Percentiles rank a stretch among this genome's conserved stretches.
These are phyloP conservation scores for Scelioninae gen. 2 DNA, from an alignment of 2,888 invertebrate species.

Conservation along the genomic window DNA sequence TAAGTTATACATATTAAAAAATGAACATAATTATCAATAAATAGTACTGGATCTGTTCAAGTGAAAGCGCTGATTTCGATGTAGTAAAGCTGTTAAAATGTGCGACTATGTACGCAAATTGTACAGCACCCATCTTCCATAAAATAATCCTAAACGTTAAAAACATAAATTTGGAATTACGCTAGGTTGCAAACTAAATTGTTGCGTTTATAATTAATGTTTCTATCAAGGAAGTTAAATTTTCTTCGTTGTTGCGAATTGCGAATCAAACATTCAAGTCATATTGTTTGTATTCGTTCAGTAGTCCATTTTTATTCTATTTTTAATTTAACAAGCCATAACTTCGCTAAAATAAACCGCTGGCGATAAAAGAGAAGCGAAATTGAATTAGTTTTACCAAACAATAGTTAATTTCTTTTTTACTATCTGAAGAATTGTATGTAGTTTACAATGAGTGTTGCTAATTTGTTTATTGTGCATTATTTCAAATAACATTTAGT, in stretches of 20 bases:
- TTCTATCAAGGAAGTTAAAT: constrained; percentile 1
- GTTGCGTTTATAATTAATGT: constrained; percentile 2
- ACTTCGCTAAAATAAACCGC: constrained; percentile 14
- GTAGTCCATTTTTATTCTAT: constrained; percentile 25
- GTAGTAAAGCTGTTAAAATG: constrained; percentile 26
- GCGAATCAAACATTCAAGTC: constrained; percentile 1
- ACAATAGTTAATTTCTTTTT: constrained; percentile 22
- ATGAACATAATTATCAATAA: constrained; percentile 20
- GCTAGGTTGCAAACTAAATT: background rate
- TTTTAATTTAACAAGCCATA: constrained; percentile 28
- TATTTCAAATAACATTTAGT: background rate
- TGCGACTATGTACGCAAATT: constrained; percentile 23
- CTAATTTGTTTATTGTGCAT: constrained; percentile 9
- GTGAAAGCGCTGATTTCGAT: constrained; percentile 11
- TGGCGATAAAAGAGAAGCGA: constrained; percentile 27
- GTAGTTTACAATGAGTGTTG: constrained; percentile 18
- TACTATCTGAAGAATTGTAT: constrained; percentile 2
- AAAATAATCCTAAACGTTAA: constrained; percentile 23
- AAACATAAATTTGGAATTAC: constrained; percentile 4
- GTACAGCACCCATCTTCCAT: constrained; percentile 32
- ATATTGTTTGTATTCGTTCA: background rate
- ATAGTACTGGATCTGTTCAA: constrained; percentile 10
- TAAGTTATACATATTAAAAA: background rate
- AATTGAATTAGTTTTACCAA: constrained; percentile 33
- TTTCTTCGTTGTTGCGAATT: constrained; percentile 6